Percentiles rank a stretch among this genome's conserved stretches.
Conservation (phyloP, 2,113 vertebrate species). For the Eulemur rufifrons region DNA sequence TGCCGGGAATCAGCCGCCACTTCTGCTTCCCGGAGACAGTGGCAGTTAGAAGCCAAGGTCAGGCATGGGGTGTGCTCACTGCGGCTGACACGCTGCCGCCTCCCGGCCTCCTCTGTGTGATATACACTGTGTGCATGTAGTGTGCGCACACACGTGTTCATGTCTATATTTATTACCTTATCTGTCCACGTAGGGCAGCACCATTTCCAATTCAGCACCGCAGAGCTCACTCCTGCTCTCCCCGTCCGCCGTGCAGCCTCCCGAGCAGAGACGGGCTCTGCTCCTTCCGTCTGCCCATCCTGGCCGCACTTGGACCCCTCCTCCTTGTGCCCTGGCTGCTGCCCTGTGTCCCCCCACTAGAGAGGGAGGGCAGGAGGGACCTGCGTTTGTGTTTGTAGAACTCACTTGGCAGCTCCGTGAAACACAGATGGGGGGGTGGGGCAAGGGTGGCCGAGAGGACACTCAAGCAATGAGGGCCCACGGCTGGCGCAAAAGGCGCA, state of each 20-base stretch:
- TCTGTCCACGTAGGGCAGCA: fast-evolving
- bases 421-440: fast-evolving
- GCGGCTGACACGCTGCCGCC: fast-evolving
- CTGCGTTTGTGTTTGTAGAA: fast-evolving
- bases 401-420: not conserved
- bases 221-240: fast-evolving
- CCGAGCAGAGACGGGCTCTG: not conserved
- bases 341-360: not conserved
- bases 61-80: fast-evolving
- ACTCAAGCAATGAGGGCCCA: too few species aligned
- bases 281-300: not conserved
- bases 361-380: not conserved
- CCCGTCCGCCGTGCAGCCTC: fast-evolving
- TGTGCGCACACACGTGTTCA: fast-evolving
- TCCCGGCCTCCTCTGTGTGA: fast-evolving
- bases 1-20: fast-evolving
- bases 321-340: not conserved
- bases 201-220: fast-evolving
- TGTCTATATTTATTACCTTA: fast-evolving
- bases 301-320: not conserved
- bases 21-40: not conserved
- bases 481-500: fast-evolving
- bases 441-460: not conserved
- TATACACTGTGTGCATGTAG: fast-evolving
- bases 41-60: not conserved